Percentiles rank a stretch among this genome's conserved stretches.
Evolutionary conservation across 1,140 invertebrate genomes (phyloP).

Genomic region (Penaeus vannamei): DNA sequence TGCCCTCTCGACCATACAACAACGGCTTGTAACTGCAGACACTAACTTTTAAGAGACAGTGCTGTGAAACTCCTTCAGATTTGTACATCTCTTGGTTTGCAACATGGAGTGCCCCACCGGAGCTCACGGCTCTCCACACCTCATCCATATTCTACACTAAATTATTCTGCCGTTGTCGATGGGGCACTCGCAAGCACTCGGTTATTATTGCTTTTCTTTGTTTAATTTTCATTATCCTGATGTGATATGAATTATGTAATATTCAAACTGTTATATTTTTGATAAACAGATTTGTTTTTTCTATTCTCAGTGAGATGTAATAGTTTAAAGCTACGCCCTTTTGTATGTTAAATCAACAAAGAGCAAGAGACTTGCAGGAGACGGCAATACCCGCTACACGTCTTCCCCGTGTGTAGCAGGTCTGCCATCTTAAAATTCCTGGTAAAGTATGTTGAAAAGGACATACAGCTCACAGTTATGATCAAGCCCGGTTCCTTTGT

Average conservation of each 20-base stretch:
- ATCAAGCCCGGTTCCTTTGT: no score
- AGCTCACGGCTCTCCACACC: not conserved
- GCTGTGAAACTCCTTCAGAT: slow-evolving; percentile 62
- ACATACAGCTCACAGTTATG: no score
- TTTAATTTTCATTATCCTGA: slow-evolving; percentile 35
- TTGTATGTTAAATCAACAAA: slow-evolving; percentile 39
- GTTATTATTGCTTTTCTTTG: slow-evolving; percentile 31
- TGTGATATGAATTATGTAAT: slow-evolving; percentile 64
- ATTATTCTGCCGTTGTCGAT: slow-evolving; percentile 5
- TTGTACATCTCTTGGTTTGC: slow-evolving; percentile 61
- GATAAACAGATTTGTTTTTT: slow-evolving; percentile 57
- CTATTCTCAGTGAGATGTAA: slow-evolving; percentile 42
- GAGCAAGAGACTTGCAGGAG: slow-evolving; percentile 20
- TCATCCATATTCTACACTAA: slow-evolving; percentile 28
- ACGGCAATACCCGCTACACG: not conserved
- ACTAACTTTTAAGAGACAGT: slow-evolving; percentile 63
- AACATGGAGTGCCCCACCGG: slow-evolving; percentile 45
- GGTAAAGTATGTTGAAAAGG: not conserved
- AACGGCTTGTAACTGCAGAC: slow-evolving; percentile 63
- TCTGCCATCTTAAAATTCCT: slow-evolving; percentile 3
- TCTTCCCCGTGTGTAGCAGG: not conserved
- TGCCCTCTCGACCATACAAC: slow-evolving; percentile 47
- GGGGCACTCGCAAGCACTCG: slow-evolving; percentile 22
- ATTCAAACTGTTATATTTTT: slow-evolving; percentile 65
- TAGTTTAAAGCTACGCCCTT: slow-evolving; percentile 45